A percentile compares a stretch with the other conserved stretches of the same genome.
These are phyloP conservation scores for Saccopteryx bilineata DNA, from an alignment of 2,113 vertebrate genomes.

Conservation along the genomic window DNA sequence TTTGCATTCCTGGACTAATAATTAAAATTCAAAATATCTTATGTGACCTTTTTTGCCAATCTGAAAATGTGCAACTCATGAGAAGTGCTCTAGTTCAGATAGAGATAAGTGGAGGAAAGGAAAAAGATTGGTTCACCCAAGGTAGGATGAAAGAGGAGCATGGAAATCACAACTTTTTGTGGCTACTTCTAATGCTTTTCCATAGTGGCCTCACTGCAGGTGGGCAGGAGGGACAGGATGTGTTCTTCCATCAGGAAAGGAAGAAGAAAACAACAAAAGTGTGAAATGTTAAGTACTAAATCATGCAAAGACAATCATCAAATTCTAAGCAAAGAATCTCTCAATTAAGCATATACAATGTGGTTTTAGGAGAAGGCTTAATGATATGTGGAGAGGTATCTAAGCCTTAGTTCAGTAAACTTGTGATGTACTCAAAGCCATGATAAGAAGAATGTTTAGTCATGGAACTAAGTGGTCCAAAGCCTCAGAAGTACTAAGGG, in stretches of 20 bases:
- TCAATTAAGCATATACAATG: constrained; percentile 27
- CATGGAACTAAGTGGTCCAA: constrained; percentile 18
- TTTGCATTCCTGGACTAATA: constrained; percentile 21
- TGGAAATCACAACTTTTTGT: constrained; percentile 30
- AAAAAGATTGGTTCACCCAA: neutral
- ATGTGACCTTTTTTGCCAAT: constrained; percentile 44
- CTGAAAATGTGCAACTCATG: neutral
- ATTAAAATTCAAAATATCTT: constrained; percentile 61
- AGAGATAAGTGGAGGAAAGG: constrained; percentile 22
- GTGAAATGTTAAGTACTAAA: constrained; percentile 23
- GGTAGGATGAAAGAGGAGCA: neutral
- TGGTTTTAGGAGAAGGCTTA: neutral
- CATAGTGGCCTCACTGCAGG: neutral
- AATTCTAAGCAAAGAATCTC: neutral
- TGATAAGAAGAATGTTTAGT: neutral
- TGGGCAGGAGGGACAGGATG: neutral
- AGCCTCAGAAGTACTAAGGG: neutral
- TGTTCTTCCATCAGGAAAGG: neutral
- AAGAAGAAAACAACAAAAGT: constrained; percentile 57
- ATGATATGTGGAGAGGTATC: neutral
- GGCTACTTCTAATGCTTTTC: neutral
- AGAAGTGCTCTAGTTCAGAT: constrained; percentile 27
- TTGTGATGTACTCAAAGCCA: neutral
- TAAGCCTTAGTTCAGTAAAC: neutral
- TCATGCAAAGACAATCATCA: constrained; percentile 41